Base-by-base conservation (phyloP, 2,888 invertebrate species). In the Erebia epiphron region DNA sequence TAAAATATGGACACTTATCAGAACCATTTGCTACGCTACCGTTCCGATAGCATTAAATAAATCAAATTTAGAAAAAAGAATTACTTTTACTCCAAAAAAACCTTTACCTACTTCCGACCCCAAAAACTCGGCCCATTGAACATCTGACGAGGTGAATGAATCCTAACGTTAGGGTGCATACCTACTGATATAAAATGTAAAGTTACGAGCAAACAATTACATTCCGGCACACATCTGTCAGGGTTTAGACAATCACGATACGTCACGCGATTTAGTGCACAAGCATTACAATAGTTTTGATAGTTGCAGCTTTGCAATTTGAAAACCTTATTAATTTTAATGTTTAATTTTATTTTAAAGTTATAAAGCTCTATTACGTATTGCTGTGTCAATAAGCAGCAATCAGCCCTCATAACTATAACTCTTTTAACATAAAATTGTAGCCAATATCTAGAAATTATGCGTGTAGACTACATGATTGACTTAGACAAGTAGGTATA, bases 181-280 rank as follows among this genome's bases (percentile, higher is more conserved):
- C 78, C 77, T 80, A 88, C 78, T 89, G 90, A 88, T 91, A 91
- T 88, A 88, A 90, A 91, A 88, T 90, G 88, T 88, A 89, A 86
- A 89, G 86, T 90, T 88, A 85, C 86, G 86, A 81, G 80, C 89
- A 85, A 83, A 90, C 91, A 88, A 91, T 91, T 91, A 92, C 91
- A 93, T 93, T 91, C 92, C 92, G 87, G 85, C 90, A 92, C 91
- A 92, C 92, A 93, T 92, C 92, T 93, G 92, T 92, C 91, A 89
- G 88, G 84, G 89, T 88, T 91, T 91, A 92, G 91, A 91, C 92
- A 93, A 93, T 92, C 92, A 93, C 92, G 91, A 92, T 92, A 91
- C 87, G 91, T 86, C 92, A 93, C 92, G 92, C 92, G 91, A 93
- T 88, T 89, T 86, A 68, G 74, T 75, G 73, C 77, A 66, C 62